A percentile compares a stretch with the other conserved stretches of the same genome.
Conservation (phyloP, 2,797 vertebrate genomes). For the Martes flavigula region DNA sequence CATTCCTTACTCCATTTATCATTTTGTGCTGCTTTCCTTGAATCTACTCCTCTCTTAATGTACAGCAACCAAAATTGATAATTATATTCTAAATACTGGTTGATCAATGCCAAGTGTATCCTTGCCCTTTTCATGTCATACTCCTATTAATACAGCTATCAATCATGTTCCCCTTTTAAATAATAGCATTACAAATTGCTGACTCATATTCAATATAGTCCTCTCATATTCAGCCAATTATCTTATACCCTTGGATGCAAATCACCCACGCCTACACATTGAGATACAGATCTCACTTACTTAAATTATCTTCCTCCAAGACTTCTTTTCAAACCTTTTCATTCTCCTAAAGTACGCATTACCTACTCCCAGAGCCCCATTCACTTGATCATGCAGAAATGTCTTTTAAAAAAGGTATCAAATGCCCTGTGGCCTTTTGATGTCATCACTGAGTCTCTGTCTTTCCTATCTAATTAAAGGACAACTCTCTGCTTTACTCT, state of each 20-base stretch:
- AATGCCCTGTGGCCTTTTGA: not conserved
- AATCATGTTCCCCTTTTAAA: constrained; percentile 35
- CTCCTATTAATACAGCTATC: constrained; percentile 49
- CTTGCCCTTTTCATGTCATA: constrained; percentile 11
- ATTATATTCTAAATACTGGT: constrained; percentile 25
- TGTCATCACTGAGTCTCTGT: not conserved
- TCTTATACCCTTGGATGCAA: constrained; percentile 47
- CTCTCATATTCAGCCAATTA: constrained; percentile 22
- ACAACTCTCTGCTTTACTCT: constrained; percentile 12
- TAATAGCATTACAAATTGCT: constrained; percentile 62
- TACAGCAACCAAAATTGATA: not conserved
- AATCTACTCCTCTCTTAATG: not conserved
- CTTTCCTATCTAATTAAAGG: constrained; percentile 56
- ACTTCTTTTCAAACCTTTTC: not conserved
- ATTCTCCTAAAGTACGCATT: not conserved
- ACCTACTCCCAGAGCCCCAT: not conserved
- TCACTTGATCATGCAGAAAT: constrained; percentile 24
- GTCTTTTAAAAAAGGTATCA: constrained; percentile 32
- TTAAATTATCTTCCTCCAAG: not conserved
- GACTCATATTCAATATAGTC: constrained; percentile 54
- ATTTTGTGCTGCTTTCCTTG: not conserved
- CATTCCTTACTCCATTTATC: not conserved
- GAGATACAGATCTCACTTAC: not conserved
- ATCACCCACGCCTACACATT: not conserved
- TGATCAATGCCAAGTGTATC: not conserved